Evolutionary conservation across 2,797 vertebrate species (phyloP), one percentile per base, ranked within the genome.

Genomic region (Rallus crepitans): DNA sequence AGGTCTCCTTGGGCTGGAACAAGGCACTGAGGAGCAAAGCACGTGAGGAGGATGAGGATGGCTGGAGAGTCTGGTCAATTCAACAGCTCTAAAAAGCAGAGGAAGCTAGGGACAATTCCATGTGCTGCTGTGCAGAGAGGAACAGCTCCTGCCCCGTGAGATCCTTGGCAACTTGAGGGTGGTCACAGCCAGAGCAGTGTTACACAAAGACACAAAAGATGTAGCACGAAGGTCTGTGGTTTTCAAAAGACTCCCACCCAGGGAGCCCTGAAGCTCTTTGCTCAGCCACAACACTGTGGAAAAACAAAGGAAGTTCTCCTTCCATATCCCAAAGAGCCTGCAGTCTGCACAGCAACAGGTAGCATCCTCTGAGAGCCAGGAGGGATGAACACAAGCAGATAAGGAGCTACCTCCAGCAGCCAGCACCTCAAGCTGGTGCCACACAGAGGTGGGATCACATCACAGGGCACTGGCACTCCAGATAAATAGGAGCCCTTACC

Each of bases 381-480:
- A 19, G 18, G 42, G 42, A 45, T 45, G 42, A 45, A 45, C 9
- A 45, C 42, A 45, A 45, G 42, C 18, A 17, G 8, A 19, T 45
- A 9, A 45, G 42, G 42, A 45, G 42, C 18, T 45, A 7, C 23
- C 53, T 42, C 71, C 63, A 56, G 48, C 40, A 31, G 24, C 60
- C 66, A 33, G 37, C 37, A 11, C 39, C 4, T 39, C 39, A 20
- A 33, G 68, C 78, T 23, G 60, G 4, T 28, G 40, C 42, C 8
- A 0, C 0, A 19, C 31, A 55, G 55, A 18, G 50, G 27, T 20
- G 69, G 73, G 35, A 3, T 35, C n/a, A 12, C 66, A 35, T 7
- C 42, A 6, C 0, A 10, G 35, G 31, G 1, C 9, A 35, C 50
- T 16, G 23, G 27, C 21, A 7, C 25, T 5, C 12, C 2, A 23